Evolutionary conservation across 2,797 vertebrate species (phyloP), one percentile per base, ranked within the genome.

Genomic region (Eurystomus glaucurus): DNA sequence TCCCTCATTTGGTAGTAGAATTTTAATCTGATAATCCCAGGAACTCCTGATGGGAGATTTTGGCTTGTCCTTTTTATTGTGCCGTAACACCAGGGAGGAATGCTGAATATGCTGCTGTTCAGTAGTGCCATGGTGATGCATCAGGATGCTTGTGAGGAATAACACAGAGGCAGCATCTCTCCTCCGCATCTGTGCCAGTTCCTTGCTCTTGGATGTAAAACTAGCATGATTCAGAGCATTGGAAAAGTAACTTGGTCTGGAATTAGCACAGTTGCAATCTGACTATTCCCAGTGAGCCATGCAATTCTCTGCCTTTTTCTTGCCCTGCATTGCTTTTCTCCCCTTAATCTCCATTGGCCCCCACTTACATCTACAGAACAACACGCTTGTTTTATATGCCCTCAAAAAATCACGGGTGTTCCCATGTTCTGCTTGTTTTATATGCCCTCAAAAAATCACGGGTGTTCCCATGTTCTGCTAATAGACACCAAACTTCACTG

Each of bases 301-400:
- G 45, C 76, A 41, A n/a, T 95, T 89, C 94, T 94, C 85, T 97
- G 72, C 54, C 74, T 62, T 96, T 94, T 88, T 61, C 54, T 90
- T 78, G 35, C 89, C 6, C 0, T 22, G 45, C 7, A 6, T 48
- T 84, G 31, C 57, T 93, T 75, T 85, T 70, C 28, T 72, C 14
- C 29, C 46, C 21, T 69, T 33, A n/a, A 26, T 81, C 45, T 28
- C 55, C 16, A 1, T 33, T 48, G 18, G 14, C 31, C 25, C 25
- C 3, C 9, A 3, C 21, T 70, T 43, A 39, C 11, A 8, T 11
- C 8, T 19, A 12, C 17, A 60, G 41, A 70, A 13, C 57, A 55
- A 11, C 21, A 4, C 0, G 1, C 19, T 48, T 4, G 18, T 69
- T 87, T 35, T 55, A n/a, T 17, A 10, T n/a, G 55, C 48, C 81